A percentile compares a stretch with the other conserved stretches of the same genome.
phyloP scores from a whole-genome alignment of 2,113 vertebrate genomes.

The Emydocephalus ijimae region DNA sequence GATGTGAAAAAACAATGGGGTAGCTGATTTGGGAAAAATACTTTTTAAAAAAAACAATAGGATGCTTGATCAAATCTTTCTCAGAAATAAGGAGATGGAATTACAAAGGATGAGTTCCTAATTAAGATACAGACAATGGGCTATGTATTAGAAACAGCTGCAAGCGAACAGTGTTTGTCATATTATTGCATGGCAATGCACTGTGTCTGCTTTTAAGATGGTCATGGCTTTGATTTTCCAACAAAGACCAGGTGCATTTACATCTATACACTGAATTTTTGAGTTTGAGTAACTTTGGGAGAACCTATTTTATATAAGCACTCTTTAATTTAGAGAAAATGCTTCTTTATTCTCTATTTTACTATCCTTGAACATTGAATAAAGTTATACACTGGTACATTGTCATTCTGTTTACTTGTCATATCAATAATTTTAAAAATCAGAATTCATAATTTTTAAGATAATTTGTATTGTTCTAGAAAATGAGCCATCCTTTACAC shows the following conservation, averaged over 20 bases:
- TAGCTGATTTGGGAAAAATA: constrained; percentile 22
- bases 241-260: constrained; percentile 60
- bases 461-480: background rate
- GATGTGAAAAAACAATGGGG: constrained; percentile 31
- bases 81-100: constrained; percentile 24
- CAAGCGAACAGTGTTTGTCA: constrained; percentile 31
- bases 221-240: constrained; percentile 44
- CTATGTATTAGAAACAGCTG: constrained; percentile 37
- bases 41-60: constrained; percentile 21
- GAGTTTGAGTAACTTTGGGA: constrained; percentile 34
- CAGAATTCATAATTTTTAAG: background rate
- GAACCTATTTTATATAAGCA: constrained; percentile 29
- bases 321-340: constrained; percentile 37
- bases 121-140: background rate
- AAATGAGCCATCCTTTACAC: background rate
- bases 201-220: constrained; percentile 30
- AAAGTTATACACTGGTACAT: constrained; percentile 21
- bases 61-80: constrained; percentile 33
- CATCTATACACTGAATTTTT: constrained; percentile 48
- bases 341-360: background rate
- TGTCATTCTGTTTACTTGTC: constrained; percentile 4
- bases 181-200: constrained; percentile 23
- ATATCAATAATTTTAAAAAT: constrained; percentile 21
- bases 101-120: constrained; percentile 34
- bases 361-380: constrained; percentile 34